Base-by-base conservation (phyloP, 2,888 invertebrate species). In the Epicampocera succincta region DNA sequence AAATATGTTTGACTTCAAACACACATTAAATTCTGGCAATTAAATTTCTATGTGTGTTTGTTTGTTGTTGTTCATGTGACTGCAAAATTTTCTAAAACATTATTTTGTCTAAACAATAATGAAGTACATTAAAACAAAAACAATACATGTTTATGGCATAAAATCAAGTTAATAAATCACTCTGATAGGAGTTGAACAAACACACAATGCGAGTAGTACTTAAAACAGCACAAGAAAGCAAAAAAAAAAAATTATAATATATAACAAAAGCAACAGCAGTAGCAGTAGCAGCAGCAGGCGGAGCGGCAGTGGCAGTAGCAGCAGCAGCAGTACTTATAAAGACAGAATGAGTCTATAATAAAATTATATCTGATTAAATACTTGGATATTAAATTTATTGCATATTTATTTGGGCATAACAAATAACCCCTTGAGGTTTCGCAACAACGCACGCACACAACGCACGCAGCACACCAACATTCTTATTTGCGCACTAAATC, bases 321-420 rank as follows among this genome's bases (percentile, higher is more conserved):
- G 46, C 42, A 52, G 19, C n/a, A 29, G 29, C 29, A 75, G 11
- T 33, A 33, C 21, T 40, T 25, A 6, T 21, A 58, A 65, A 52
- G 38, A 60, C 17, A 33, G 71, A 74, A 52, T 69, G 78, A 60
- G 82, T 46, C 60, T 42, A 75, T 74, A 82, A 82, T 82, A 82
- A 82, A 82, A 82, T 82, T 78, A 78, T 82, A 82, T 82, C 82
- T 82, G 82, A 79, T 82, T 79, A 82, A 82, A 82, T 82, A 82
- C 78, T 82, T 78, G 78, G 78, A 74, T 82, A 82, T 82, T 82
- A 82, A 82, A 82, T 82, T 82, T 82, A 82, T 82, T 82, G 82
- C 82, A 82, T 82, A 82, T 79, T 82, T 82, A 82, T 82, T 82
- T 82, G 74, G 78, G 78, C 74, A 82, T 74, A 78, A 78, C 82